A percentile compares a stretch with the other conserved stretches of the same genome.
Evolutionary conservation across 2,888 invertebrate species (phyloP).

Genomic region (Agrochola lota): DNA sequence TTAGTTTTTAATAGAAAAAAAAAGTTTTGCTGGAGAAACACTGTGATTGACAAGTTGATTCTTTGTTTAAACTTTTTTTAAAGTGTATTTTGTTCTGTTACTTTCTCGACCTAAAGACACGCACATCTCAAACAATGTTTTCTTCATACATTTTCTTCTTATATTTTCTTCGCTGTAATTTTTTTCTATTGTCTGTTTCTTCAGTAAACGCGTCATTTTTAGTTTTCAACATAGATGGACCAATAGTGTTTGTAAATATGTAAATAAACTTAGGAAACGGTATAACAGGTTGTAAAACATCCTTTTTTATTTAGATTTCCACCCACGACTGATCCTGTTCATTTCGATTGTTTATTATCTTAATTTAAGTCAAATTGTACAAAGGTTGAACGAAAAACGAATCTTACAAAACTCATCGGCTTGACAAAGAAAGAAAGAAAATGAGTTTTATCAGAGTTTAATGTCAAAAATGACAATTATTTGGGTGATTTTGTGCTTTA

Average conservation of each 20-base stretch:
- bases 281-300: conserved; percentile 83
- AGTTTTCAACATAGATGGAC: conserved; percentile 87
- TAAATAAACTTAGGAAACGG: conserved; percentile 84
- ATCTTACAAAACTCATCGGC: conserved; percentile 6
- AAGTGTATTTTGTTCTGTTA: neutral
- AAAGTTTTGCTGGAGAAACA: conserved; percentile 57
- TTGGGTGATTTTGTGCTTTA: neutral
- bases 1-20: conserved; percentile 50
- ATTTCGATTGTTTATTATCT: conserved; percentile 31
- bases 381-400: neutral
- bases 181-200: conserved; percentile 49
- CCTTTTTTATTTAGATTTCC: conserved; percentile 71
- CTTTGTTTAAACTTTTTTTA: conserved; percentile 24
- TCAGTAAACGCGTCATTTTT: conserved; percentile 61
- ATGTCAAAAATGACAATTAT: neutral
- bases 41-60: conserved; percentile 20
- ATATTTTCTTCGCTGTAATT: conserved; percentile 3
- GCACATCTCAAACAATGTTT: conserved; percentile 24
- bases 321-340: conserved; percentile 75
- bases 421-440: neutral
- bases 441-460: conserved; percentile 13
- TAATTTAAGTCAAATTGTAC: conserved; percentile 6
- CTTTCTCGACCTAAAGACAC: conserved; percentile 19
- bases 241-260: conserved; percentile 89
- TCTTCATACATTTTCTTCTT: neutral